Evolutionary conservation across 1,140 invertebrate species (phyloP), one percentile per base, ranked within the genome.

Genomic region (Diachasmimorpha longicaudata): DNA sequence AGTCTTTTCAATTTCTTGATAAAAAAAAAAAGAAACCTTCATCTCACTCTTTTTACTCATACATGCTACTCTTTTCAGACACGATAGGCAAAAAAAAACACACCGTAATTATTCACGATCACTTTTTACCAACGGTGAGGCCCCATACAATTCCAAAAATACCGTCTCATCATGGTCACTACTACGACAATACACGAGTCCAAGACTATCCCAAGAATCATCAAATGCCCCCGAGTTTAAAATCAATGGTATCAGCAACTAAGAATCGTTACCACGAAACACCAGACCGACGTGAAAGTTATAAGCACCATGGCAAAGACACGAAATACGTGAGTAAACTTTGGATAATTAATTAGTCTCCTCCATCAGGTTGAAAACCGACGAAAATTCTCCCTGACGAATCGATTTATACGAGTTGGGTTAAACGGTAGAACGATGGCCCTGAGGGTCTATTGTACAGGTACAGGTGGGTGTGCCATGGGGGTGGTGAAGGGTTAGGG

Each of bases 291-390:
- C 58, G 23, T 63, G 58, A 25, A 63, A 63, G 58, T 63, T 63
- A 63, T 63, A 63, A 63, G 58, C 23, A 63, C 58, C 58, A 23
- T 4, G 58, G 58, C 58, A 63, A 25, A 63, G 58, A 63, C 58
- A 63, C 58, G 58, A 63, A 63, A 63, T 63, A 63, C 58, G 58
- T 63, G 19, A 63, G 58, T 63, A 63, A 63, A 63, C 58, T 63
- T 63, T 23, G 58, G 23, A 31, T 63, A 63, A 63, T 63, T 63
- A 63, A 63, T 63, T 63, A 63, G 58, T 25, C 58, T 63, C 58
- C 31, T 31, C 58, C 58, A 63, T 63, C 19, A 63, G 58, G 14
- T 19, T 31, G 58, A 63, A 63, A 63, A 23, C 58, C 58, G 58
- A 63, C 58, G 58, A 63, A 63, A 63, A 25, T 63, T 63, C 58